phyloP scores from a whole-genome alignment of 2,113 vertebrate genomes.

The Chaetodon auriga region DNA sequence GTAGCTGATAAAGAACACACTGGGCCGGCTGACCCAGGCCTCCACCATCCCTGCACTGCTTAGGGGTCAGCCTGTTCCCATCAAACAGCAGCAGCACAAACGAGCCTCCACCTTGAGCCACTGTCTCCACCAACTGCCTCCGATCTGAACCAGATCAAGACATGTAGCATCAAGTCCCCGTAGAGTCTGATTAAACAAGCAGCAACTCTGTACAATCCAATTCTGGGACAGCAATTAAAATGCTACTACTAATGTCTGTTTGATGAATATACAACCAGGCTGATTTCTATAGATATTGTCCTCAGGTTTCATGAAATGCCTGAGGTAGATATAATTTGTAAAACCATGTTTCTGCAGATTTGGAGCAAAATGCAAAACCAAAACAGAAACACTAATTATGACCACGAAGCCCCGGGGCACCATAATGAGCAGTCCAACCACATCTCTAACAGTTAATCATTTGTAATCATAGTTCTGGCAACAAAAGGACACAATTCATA shows the following conservation, averaged over 20 bases:
- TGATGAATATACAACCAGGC: not conserved
- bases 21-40: slow-evolving; percentile 83
- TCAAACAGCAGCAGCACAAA: slow-evolving; percentile 75
- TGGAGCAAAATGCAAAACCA: slow-evolving; percentile 37
- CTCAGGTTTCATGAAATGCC: slow-evolving; percentile 29
- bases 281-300: slow-evolving; percentile 6
- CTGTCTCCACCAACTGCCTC: slow-evolving; percentile 44
- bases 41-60: slow-evolving; percentile 77
- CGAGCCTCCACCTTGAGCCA: slow-evolving; percentile 54
- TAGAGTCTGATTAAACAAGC: slow-evolving; percentile 1
- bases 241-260: not conserved
- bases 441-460: slow-evolving; percentile 55
- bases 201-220: not conserved
- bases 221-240: not conserved
- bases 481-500: slow-evolving; percentile 57
- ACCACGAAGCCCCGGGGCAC: slow-evolving; percentile 38
- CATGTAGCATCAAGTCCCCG: not conserved
- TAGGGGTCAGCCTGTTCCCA: slow-evolving; percentile 89
- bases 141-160: slow-evolving; percentile 27
- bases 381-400: slow-evolving; percentile 49
- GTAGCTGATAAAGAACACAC: slow-evolving; percentile 86
- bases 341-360: slow-evolving; percentile 48
- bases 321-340: slow-evolving; percentile 51
- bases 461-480: slow-evolving; percentile 46
- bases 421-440: slow-evolving; percentile 40